phyloP scores from a whole-genome alignment of 2,888 invertebrate genomes.

The Sialis fuliginosa region DNA sequence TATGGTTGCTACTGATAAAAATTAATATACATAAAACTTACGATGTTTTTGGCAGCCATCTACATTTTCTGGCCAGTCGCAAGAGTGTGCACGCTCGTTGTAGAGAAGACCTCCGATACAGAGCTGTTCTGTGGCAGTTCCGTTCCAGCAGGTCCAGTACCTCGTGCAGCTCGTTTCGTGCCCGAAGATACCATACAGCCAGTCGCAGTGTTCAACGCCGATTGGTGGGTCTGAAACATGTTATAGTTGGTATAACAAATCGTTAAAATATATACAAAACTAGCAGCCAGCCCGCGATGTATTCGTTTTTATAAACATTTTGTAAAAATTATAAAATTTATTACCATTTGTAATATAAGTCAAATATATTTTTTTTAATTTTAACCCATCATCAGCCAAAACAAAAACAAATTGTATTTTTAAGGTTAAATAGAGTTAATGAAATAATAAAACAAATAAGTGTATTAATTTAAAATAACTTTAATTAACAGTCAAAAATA shows the following conservation, averaged over 20 bases:
- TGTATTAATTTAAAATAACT: no score
- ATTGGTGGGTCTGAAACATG: slow-evolving; percentile 53
- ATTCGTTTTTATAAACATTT: no score
- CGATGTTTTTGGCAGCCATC: slow-evolving; percentile 89
- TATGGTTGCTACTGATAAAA: neutral
- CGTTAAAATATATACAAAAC: no score
- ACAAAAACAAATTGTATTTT: no score
- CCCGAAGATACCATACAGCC: slow-evolving; percentile 85
- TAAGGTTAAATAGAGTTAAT: no score
- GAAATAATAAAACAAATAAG: no score
- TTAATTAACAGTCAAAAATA: no score
- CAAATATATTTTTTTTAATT: no score
- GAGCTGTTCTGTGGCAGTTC: slow-evolving; percentile 78
- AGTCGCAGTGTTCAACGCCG: slow-evolving; percentile 74
- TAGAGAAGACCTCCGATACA: slow-evolving; percentile 82
- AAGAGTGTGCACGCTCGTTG: slow-evolving; percentile 78
- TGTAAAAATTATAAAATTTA: no score
- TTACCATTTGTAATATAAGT: no score
- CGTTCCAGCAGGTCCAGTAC: slow-evolving; percentile 93
- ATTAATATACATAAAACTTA: slow-evolving; percentile 32
- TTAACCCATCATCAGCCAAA: no score
- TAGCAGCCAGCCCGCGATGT: no score
- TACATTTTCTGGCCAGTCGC: slow-evolving; percentile 89
- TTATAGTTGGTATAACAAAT: neutral
- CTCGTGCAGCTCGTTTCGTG: slow-evolving; percentile 86